Conservation (phyloP, 2,113 vertebrate genomes). For the Dicerorhinus sumatrensis region DNA sequence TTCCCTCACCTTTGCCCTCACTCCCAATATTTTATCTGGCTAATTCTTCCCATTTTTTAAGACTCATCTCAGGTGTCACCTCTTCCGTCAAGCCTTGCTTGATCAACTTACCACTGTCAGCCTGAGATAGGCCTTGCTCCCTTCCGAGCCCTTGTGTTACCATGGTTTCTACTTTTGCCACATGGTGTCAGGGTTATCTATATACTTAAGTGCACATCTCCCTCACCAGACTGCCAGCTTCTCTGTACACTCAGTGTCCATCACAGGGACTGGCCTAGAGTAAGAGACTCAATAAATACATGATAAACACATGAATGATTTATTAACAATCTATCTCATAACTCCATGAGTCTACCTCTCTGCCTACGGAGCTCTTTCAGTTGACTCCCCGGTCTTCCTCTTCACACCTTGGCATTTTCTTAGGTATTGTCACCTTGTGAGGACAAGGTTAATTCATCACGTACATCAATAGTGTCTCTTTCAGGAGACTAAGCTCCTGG, state of each 20-base stretch:
- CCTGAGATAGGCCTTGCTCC: not conserved
- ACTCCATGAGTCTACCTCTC: not conserved
- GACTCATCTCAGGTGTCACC: not conserved
- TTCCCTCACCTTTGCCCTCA: not conserved
- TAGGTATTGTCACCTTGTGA: not conserved
- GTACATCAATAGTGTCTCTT: not conserved
- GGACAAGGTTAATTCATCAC: not conserved
- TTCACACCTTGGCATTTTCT: not conserved
- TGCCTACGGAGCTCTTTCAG: not conserved
- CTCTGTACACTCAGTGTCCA: not conserved
- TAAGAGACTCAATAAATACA: not conserved
- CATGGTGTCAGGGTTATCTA: accelerated
- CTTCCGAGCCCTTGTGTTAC: not conserved
- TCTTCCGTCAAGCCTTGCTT: not conserved
- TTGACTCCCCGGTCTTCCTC: not conserved
- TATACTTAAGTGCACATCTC: not conserved
- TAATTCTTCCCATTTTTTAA: not conserved
- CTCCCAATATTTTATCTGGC: not conserved
- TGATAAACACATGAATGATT: not conserved
- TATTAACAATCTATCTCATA: not conserved
- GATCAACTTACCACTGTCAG: not conserved
- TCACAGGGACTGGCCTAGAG: not conserved
- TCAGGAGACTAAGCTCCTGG: not conserved
- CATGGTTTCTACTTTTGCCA: not conserved
- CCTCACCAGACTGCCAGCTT: not conserved